Conservation (phyloP, 2,797 vertebrate species). For the Rousettus madagascariensis region DNA sequence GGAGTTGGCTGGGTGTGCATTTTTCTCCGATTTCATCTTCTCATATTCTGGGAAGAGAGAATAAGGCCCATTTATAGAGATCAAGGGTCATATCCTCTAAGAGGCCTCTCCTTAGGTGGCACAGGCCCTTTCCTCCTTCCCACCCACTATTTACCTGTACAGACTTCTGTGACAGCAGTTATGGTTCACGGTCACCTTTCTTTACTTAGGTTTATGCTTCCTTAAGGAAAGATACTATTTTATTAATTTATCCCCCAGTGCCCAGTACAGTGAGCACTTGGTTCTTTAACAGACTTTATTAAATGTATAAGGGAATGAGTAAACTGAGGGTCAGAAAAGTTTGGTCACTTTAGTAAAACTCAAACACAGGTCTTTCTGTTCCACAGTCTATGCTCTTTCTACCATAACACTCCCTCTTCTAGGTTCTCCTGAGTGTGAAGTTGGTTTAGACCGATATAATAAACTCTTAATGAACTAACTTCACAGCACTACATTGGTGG, state of each 20-base stretch:
- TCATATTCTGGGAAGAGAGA: neutral
- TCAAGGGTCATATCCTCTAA: neutral
- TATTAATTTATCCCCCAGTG: neutral
- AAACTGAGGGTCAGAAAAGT: neutral
- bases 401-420: neutral
- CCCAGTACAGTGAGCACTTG: neutral
- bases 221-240: neutral
- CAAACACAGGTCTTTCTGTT: neutral
- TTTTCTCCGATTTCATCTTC: neutral
- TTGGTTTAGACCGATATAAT: neutral
- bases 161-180: neutral
- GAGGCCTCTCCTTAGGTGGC: neutral
- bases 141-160: neutral
- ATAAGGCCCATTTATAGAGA: neutral
- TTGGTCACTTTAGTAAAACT: neutral
- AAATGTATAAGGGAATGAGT: neutral
- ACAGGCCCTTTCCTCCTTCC: neutral
- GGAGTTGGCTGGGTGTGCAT: neutral
- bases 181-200: neutral
- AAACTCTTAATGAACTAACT: neutral
- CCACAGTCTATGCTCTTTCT: neutral
- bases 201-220: slow-evolving; percentile 20
- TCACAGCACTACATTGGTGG: neutral
- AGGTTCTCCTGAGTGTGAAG: neutral
- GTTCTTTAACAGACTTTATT: neutral